Evolutionary conservation across 2,797 vertebrate genomes (phyloP).

Genomic region (Centropyge bicolor): DNA sequence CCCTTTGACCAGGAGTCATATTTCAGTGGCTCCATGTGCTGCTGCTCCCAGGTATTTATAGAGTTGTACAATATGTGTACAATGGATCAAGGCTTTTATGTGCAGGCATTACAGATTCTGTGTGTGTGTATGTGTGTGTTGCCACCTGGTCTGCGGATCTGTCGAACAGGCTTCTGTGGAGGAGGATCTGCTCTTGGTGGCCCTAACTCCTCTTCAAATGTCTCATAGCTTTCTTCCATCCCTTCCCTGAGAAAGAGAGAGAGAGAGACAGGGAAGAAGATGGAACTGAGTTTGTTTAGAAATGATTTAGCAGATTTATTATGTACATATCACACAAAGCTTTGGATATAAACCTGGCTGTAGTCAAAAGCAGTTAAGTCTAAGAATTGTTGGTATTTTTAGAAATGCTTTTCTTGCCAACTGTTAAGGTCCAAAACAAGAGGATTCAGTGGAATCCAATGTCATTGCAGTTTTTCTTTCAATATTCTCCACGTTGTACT

Average conservation of each 20-base stretch:
- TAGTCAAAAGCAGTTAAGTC: constrained; percentile 18
- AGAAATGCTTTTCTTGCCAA: constrained; percentile 21
- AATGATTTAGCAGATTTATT: background rate
- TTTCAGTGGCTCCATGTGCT: constrained; percentile 68
- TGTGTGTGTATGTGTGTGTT: constrained; percentile 45
- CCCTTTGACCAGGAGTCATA: constrained; percentile 62
- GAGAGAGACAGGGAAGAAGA: background rate
- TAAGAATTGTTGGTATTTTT: constrained; percentile 20
- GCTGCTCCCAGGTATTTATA: constrained; percentile 72
- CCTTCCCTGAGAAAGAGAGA: constrained; percentile 41
- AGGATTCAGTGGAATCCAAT: background rate
- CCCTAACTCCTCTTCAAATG: constrained; percentile 85
- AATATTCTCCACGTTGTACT: constrained; percentile 9
- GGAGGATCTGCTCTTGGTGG: constrained; percentile 73
- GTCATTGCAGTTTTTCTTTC: constrained; percentile 5
- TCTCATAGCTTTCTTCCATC: constrained; percentile 86
- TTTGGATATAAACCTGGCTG: constrained; percentile 1
- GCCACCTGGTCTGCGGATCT: constrained; percentile 79
- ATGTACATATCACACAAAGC: background rate
- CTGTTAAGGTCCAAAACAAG: constrained; percentile 22
- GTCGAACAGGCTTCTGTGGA: constrained; percentile 79
- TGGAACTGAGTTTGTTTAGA: background rate
- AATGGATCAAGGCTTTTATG: constrained; percentile 42
- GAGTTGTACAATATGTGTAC: constrained; percentile 52
- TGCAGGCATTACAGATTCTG: constrained; percentile 41